A percentile compares a stretch with the other conserved stretches of the same genome.
These are phyloP conservation scores for Apodemia hepburni DNA, from an alignment of 2,888 invertebrate species.

Conservation along the genomic window DNA sequence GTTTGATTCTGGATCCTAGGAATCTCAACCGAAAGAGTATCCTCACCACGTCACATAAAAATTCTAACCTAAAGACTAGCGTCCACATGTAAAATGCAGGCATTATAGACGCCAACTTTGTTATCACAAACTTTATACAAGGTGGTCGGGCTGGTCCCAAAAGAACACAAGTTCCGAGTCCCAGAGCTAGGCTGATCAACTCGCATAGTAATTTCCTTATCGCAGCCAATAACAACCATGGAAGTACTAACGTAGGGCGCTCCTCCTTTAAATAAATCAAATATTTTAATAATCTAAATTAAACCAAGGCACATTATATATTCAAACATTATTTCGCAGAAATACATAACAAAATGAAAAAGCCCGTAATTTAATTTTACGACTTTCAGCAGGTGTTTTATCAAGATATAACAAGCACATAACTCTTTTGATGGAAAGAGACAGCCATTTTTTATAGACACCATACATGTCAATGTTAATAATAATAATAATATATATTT, in stretches of 20 bases:
- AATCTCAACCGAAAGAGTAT: no score
- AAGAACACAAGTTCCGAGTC: slow-evolving; percentile 68
- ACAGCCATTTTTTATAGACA: no score
- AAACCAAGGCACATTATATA: no score
- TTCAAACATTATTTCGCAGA: no score
- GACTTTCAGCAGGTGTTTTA: no score
- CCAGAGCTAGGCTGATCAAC: slow-evolving; percentile 61
- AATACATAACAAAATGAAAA: no score
- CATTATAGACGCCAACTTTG: slow-evolving; percentile 61
- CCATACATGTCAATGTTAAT: no score
- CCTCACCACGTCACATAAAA: slow-evolving; percentile 41
- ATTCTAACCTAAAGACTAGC: slow-evolving; percentile 60
- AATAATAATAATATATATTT: no score
- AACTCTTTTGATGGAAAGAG: no score
- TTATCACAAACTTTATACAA: slow-evolving; percentile 71
- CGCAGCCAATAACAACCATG: slow-evolving; percentile 74
- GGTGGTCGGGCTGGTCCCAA: slow-evolving; percentile 65
- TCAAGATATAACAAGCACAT: no score
- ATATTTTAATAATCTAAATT: neutral
- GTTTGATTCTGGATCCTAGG: no score
- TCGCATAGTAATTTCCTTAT: slow-evolving; percentile 68
- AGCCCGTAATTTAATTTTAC: no score
- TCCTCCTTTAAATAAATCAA: slow-evolving; percentile 59
- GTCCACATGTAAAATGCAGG: slow-evolving; percentile 77
- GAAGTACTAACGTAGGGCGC: slow-evolving; percentile 68